Conservation (phyloP, 1,140 invertebrate species). For the Anoplophora glabripennis region DNA sequence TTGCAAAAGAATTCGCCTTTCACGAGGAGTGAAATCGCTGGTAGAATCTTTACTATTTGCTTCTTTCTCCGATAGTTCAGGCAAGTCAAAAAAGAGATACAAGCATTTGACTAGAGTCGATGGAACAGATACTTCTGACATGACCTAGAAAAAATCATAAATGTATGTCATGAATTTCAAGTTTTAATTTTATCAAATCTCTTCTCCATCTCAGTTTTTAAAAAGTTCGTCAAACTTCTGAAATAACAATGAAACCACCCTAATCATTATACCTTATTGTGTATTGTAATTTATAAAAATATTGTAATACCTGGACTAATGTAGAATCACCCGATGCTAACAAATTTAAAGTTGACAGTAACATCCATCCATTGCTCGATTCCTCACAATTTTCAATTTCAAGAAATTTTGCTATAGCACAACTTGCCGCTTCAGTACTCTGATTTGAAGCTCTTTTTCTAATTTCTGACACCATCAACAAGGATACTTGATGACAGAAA, state of each 20-base stretch:
- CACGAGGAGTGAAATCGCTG: slow-evolving; percentile 87
- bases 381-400: slow-evolving; percentile 92
- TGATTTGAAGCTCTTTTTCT: slow-evolving; percentile 90
- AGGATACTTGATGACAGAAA: slow-evolving; percentile 92
- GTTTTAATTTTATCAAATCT: no score
- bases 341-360: slow-evolving; percentile 87
- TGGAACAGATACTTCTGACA: slow-evolving; percentile 92
- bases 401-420: slow-evolving; percentile 93
- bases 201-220: no score
- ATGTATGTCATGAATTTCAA: no score
- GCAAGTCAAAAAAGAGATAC: slow-evolving; percentile 98
- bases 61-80: slow-evolving; percentile 80
- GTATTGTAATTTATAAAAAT: no score
- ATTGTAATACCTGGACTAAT: slow-evolving; percentile 60
- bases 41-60: slow-evolving; percentile 67
- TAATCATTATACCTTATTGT: no score
- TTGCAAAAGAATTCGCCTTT: slow-evolving; percentile 88
- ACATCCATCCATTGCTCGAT: slow-evolving; percentile 94
- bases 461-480: slow-evolving; percentile 94
- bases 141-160: slow-evolving; percentile 70
- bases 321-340: slow-evolving; percentile 79
- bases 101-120: slow-evolving; percentile 98
- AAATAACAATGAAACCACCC: no score
- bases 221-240: no score
- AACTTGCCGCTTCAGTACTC: slow-evolving; percentile 91